Percentiles rank a stretch among this genome's conserved stretches.
Conservation (phyloP, 2,113 vertebrate species). For the Onychostruthus taczanowskii region DNA sequence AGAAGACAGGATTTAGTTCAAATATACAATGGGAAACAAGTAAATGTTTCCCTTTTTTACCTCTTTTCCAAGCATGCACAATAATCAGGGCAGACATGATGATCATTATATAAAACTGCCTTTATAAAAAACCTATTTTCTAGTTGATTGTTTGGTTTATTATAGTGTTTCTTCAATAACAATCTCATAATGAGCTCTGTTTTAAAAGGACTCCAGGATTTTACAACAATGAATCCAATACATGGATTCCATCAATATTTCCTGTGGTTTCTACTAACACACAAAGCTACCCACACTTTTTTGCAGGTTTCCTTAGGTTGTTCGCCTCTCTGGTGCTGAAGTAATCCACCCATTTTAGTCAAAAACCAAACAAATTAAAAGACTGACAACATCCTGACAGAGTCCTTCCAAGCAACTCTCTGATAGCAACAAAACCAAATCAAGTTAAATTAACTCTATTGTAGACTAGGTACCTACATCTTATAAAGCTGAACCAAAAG, state of each 20-base stretch:
- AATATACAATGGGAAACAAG: neutral
- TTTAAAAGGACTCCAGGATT: neutral
- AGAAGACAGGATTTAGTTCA: neutral
- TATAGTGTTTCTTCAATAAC: neutral
- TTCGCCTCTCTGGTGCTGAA: neutral
- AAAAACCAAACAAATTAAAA: neutral
- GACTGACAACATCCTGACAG: neutral
- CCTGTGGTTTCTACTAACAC: neutral
- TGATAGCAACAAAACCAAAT: neutral
- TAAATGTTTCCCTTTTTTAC: neutral
- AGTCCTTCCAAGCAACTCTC: neutral
- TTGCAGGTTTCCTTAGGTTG: neutral
- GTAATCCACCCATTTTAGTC: neutral
- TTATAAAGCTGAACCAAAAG: neutral
- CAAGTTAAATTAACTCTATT: neutral
- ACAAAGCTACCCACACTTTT: neutral
- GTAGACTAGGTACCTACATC: neutral
- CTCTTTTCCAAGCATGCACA: neutral
- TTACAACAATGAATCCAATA: neutral
- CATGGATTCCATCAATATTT: neutral
- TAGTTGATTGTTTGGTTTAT: neutral
- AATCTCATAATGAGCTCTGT: neutral
- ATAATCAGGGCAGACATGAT: neutral
- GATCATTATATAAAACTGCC: neutral
- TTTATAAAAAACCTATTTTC: neutral